Conservation (phyloP, 2,888 invertebrate genomes). For the Taphrorychus bicolor region DNA sequence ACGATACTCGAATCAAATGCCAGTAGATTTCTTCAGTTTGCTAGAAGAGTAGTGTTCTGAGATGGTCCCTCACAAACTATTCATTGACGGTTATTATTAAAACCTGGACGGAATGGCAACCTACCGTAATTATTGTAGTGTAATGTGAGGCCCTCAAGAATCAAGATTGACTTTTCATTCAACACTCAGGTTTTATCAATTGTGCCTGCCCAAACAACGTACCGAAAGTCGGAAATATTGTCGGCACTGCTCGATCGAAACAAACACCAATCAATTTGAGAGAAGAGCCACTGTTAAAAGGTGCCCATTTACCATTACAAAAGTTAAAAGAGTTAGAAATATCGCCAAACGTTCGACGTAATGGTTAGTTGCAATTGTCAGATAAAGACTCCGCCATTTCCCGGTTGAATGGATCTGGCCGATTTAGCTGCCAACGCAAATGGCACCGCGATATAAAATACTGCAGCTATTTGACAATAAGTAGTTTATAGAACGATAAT, state of each 20-base stretch:
- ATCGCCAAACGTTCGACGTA: constrained; percentile 15
- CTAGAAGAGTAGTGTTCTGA: no score
- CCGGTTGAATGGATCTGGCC: constrained; percentile 36
- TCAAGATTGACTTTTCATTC: no score
- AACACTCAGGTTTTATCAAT: no score
- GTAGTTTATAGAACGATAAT: constrained; percentile 34
- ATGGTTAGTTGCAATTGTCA: constrained; percentile 39
- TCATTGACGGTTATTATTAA: no score
- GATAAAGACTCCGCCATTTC: constrained; percentile 40
- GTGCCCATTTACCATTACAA: neutral
- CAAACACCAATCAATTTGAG: neutral
- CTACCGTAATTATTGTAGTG: no score
- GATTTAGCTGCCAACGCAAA: constrained; percentile 40
- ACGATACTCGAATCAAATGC: no score
- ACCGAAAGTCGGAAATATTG: no score
- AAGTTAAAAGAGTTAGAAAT: constrained; percentile 6
- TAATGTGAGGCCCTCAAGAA: no score
- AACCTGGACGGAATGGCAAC: no score
- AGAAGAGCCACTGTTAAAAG: neutral
- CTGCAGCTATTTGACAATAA: constrained; percentile 36
- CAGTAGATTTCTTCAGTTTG: no score
- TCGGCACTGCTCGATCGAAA: neutral
- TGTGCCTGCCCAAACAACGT: neutral
- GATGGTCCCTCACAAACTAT: no score
- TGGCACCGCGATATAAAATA: constrained; percentile 37